These are phyloP conservation scores for Eupithecia abbreviata DNA, from an alignment of 2,888 invertebrate species.

Conservation along the genomic window DNA sequence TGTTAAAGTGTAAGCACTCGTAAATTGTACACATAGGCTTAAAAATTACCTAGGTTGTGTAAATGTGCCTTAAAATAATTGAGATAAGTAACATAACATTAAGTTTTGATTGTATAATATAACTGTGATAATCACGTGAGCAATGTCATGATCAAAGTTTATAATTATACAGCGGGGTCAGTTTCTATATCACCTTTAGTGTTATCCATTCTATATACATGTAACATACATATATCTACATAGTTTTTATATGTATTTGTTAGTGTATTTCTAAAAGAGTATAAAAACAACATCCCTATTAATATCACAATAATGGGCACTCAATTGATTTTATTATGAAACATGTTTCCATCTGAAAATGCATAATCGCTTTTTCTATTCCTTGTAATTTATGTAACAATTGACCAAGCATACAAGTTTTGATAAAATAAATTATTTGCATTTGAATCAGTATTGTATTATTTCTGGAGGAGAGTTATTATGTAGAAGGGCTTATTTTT, in stretches of 20 bases:
- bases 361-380: not conserved
- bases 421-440: not conserved
- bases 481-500: no score
- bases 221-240: slow-evolving; percentile 10
- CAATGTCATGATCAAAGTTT: slow-evolving; percentile 45
- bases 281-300: not conserved
- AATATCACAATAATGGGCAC: not conserved
- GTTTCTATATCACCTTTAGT: slow-evolving; percentile 33
- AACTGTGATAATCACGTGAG: slow-evolving; percentile 54
- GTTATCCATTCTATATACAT: slow-evolving; percentile 10
- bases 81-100: slow-evolving; percentile 4
- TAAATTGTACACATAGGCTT: slow-evolving; percentile 2
- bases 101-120: slow-evolving; percentile 6
- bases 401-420: not conserved
- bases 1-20: not conserved
- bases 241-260: slow-evolving; percentile 20
- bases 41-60: slow-evolving; percentile 26
- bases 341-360: not conserved
- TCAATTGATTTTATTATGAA: not conserved
- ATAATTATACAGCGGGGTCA: slow-evolving; percentile 48
- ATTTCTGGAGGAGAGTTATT: not conserved
- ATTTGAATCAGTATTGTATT: not conserved
- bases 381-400: not conserved
- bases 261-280: not conserved
- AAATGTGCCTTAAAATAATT: slow-evolving; percentile 34